These are phyloP conservation scores for Lydus trimaculatus DNA, from an alignment of 2,888 invertebrate genomes.

Conservation along the genomic window DNA sequence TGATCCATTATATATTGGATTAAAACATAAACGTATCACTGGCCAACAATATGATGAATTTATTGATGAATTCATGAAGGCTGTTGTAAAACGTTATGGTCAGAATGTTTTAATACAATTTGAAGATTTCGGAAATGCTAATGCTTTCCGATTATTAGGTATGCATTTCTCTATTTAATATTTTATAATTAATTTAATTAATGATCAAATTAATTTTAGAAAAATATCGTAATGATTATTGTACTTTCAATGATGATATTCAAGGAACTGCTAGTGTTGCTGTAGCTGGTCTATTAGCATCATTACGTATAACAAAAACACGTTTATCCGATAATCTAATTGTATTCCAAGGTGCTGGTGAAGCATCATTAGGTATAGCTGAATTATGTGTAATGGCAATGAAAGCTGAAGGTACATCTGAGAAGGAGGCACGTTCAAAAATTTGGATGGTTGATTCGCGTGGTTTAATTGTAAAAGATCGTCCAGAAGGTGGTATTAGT, in stretches of 20 bases:
- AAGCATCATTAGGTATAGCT: constrained; percentile 88
- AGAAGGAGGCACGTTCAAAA: constrained; percentile 77
- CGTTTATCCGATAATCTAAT: constrained; percentile 84
- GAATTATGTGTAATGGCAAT: constrained; percentile 92
- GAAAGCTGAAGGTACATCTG: constrained; percentile 78
- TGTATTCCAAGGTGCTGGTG: constrained; percentile 95
- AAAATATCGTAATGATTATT: constrained; percentile 87
- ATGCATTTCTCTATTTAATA: constrained; percentile 58
- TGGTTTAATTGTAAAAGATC: constrained; percentile 89
- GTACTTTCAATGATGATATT: constrained; percentile 99
- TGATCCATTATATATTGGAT: constrained; percentile 95
- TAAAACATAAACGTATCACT: constrained; percentile 82
- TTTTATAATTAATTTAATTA: too few relatives aligned
- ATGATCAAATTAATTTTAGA: constrained; percentile 68
- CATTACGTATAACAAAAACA: constrained; percentile 83
- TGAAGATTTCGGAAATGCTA: constrained; percentile 98
- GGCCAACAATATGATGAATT: constrained; percentile 91
- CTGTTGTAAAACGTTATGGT: constrained; percentile 84
- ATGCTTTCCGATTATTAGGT: constrained; percentile 92
- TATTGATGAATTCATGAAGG: constrained; percentile 96
- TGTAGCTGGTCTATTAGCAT: constrained; percentile 90
- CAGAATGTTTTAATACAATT: constrained; percentile 90
- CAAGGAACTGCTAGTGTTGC: constrained; percentile 88
- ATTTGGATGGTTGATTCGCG: constrained; percentile 98
- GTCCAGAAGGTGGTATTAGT: constrained; percentile 81